Base-by-base conservation (phyloP, 2,113 vertebrate species). In the Hemiprocne comata region DNA sequence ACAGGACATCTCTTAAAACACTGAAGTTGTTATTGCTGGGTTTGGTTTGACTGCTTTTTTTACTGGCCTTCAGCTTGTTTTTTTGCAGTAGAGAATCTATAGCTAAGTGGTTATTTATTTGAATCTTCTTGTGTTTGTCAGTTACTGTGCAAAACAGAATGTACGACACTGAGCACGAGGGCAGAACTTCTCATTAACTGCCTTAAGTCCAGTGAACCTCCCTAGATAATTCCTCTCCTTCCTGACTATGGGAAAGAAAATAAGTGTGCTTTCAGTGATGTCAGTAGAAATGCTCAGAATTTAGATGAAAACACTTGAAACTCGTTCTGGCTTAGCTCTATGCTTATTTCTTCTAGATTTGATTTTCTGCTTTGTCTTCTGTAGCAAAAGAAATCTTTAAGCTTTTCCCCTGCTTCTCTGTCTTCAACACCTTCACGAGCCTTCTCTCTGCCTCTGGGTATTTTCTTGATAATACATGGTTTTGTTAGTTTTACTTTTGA, bases 401-500 rank as follows among this genome's bases (percentile, higher is more conserved):
- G 28, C 26, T 82, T 80, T 78, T 42, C 16, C 9, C 15, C n/a
- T 48, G 9, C 10, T 58, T 15, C 12, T 87, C 26, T 61, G 5
- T 86, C 25, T 11, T 8, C 29, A 67, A 10, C 15, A 70, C 4
- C 69, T 76, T 75, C 38, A 42, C 44, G 16, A 92, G 13, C 33
- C 25, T 69, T 2, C 11, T 83, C 36, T 83, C 44, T 69, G 21
- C 13, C 13, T 85, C 42, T 83, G 46, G 13, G 2, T 73, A 44
- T 87, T 80, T 87, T 55, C 42, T 76, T n/a, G 14, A 9, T 85
- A 66, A 73, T 46, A 48, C 2, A 10, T 54, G 7, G 31, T 91
- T 92, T 81, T 82, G 33, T 28, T 75, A 85, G 26, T 72, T 92
- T 78, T 91, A 11, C 24, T 82, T 89, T 58, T 89, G 58, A 93